phyloP scores from a whole-genome alignment of 2,888 invertebrate genomes.

The Miltochrista miniata region DNA sequence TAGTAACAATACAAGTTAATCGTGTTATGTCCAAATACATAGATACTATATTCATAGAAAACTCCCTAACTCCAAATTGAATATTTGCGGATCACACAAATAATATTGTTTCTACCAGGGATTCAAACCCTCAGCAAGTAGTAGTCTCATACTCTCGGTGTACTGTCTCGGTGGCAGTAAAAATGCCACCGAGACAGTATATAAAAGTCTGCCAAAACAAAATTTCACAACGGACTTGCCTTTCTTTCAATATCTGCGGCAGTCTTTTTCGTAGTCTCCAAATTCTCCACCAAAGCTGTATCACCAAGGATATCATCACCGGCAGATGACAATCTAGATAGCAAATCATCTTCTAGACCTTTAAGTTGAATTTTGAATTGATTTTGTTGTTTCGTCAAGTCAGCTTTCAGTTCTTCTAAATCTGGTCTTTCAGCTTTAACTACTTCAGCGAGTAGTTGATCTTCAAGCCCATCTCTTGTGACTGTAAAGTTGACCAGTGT shows the following conservation, averaged over 20 bases:
- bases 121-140: not conserved
- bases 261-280: slow-evolving; percentile 97
- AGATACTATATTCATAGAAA: too few species aligned
- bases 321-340: slow-evolving; percentile 95
- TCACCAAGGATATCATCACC: slow-evolving; percentile 97
- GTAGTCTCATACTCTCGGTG: too few species aligned
- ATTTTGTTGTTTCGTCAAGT: slow-evolving; percentile 97
- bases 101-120: not conserved
- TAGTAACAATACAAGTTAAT: too few species aligned
- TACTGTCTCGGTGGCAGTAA: too few species aligned
- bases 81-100: not conserved
- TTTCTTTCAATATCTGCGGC: slow-evolving; percentile 97
- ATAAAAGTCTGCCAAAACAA: too few species aligned
- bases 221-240: slow-evolving; percentile 61
- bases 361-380: slow-evolving; percentile 98
- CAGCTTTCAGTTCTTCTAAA: slow-evolving; percentile 96
- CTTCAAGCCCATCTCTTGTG: slow-evolving; percentile 97
- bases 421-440: slow-evolving; percentile 98
- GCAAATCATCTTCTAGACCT: slow-evolving; percentile 94
- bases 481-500: slow-evolving; percentile 98
- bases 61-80: too few species aligned
- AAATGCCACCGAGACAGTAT: too few species aligned
- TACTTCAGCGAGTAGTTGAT: slow-evolving; percentile 97
- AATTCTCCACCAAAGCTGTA: slow-evolving; percentile 96
- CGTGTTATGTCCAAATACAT: too few species aligned